Percentiles rank a stretch among this genome's conserved stretches.
phyloP scores from a whole-genome alignment of 2,888 invertebrate species.

The Hermodice carunculata region DNA sequence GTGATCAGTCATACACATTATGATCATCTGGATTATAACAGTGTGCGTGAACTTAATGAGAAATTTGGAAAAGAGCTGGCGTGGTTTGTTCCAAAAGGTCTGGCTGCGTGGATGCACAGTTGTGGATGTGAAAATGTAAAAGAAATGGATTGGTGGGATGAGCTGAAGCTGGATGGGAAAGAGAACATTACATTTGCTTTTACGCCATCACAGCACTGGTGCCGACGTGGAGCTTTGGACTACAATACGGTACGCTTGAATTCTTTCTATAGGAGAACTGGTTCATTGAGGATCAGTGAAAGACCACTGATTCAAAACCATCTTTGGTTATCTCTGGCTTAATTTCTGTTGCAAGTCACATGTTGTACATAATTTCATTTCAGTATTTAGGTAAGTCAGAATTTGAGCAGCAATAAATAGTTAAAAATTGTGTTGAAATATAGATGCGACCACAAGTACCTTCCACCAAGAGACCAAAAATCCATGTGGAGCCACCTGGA shows the following conservation, averaged over 20 bases:
- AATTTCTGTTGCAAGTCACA: too few relatives aligned
- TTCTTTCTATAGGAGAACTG: too few relatives aligned
- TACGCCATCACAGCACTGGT: constrained; percentile 73
- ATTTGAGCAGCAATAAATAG: too few relatives aligned
- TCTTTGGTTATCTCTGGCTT: too few relatives aligned
- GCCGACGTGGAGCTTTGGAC: constrained; percentile 68
- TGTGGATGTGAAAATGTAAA: constrained; percentile 66
- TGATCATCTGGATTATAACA: constrained; percentile 70
- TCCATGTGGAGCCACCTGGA: too few relatives aligned
- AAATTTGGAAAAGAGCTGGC: constrained; percentile 50
- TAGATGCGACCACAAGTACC: too few relatives aligned
- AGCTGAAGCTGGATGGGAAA: constrained; percentile 31
- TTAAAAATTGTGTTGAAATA: too few relatives aligned
- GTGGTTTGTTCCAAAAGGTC: constrained; percentile 72
- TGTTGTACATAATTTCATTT: too few relatives aligned
- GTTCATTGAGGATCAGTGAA: too few relatives aligned
- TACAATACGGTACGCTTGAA: constrained; percentile 70
- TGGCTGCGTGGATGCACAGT: constrained; percentile 66
- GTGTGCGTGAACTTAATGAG: constrained; percentile 55
- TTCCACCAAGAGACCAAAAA: too few relatives aligned
- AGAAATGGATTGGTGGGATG: constrained; percentile 72
- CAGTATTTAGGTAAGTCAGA: too few relatives aligned
- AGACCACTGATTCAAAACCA: too few relatives aligned
- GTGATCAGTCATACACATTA: constrained; percentile 73
- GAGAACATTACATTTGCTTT: constrained; percentile 69